A percentile compares a stretch with the other conserved stretches of the same genome.
These are phyloP conservation scores for Picus viridis DNA, from an alignment of 2,797 vertebrate genomes.

Conservation along the genomic window DNA sequence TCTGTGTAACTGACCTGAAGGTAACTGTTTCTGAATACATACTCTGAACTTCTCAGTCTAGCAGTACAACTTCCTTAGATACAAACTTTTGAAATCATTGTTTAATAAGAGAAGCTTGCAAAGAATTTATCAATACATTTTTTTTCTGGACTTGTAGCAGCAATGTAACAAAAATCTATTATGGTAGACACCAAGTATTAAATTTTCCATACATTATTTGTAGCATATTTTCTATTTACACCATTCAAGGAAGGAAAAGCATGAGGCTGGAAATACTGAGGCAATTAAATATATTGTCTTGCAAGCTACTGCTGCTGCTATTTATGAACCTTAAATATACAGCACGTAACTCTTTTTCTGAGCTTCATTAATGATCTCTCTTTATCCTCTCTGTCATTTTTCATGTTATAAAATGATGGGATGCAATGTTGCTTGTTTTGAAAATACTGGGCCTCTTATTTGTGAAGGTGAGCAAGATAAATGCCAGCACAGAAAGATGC, in stretches of 20 bases:
- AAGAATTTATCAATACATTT: neutral
- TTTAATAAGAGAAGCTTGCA: neutral
- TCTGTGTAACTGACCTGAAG: neutral
- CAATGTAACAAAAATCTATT: neutral
- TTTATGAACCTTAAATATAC: neutral
- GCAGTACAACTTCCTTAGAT: neutral
- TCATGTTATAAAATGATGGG: neutral
- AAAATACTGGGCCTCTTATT: neutral
- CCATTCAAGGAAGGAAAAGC: neutral
- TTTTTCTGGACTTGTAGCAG: neutral
- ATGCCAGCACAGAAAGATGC: neutral
- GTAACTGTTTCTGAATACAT: neutral
- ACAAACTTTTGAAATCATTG: too few species aligned
- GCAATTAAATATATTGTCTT: neutral
- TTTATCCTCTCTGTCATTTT: neutral
- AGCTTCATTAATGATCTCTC: neutral
- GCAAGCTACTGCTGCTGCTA: neutral
- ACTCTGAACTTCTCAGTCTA: neutral
- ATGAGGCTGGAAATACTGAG: neutral
- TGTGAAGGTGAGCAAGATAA: neutral
- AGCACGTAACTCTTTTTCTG: neutral
- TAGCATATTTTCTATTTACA: neutral
- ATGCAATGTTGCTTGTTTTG: neutral
- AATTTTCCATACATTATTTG: neutral
- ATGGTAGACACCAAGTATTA: neutral